Evolutionary conservation across 2,888 invertebrate genomes (phyloP), one percentile per base, ranked within the genome.

Genomic region (Perizoma flavofasciatum): DNA sequence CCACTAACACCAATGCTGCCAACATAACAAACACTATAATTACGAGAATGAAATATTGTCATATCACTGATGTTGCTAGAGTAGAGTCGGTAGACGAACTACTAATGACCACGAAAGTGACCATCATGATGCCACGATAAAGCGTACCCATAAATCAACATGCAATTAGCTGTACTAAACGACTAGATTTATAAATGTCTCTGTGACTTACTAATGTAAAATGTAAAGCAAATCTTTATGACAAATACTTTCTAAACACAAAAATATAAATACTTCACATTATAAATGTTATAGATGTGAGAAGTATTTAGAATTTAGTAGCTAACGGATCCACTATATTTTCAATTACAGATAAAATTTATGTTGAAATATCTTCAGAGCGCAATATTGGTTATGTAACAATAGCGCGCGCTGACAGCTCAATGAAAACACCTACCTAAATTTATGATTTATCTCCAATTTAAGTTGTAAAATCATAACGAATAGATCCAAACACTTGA

Each of bases 111-210:
- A 49, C 48, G 22, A 41, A 57, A 59, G 63, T 66, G 63, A 63
- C 66, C 63, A 63, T 64, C 64, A 56, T 57, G 60, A 66, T 62
- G 68, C 58, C 53, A 63, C 67, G 64, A 69, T 67, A 69, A 65
- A 66, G 51, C 59, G 49, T 52, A 57, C 40, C 49, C 63, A 68
- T 71, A 69, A 71, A 69, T 71, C 71, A 67, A 61, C 58, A 7
- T 6, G 65, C 68, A 69, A 71, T 71, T 69, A 71, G 66, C 64
- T 48, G 58, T 61, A 67, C 65, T 67, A 65, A 68, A 67, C 64
- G 65, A 67, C 61, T 49, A 65, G 68, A 69, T 68, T 71, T 71
- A 66, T 71, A 58, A 61, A 61, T 65, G 46, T 44, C 47, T 54
- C 49, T 57, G 48, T 61, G 59, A 65, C 63, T 49, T 57, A 63